Evolutionary conservation across 2,797 vertebrate genomes (phyloP).

Genomic region (Mergus octosetaceus): DNA sequence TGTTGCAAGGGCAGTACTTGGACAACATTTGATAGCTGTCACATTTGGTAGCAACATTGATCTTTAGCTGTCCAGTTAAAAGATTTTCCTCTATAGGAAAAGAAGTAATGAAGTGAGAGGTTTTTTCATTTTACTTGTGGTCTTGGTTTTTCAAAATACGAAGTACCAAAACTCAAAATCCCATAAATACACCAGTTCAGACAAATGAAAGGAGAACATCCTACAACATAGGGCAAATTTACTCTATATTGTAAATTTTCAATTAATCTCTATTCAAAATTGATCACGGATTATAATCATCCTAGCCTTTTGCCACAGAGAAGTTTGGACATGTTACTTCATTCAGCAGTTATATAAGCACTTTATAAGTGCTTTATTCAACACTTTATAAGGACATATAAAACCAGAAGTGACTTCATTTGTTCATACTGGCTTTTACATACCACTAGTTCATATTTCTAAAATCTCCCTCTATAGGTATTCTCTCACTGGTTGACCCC

Average conservation of each 20-base stretch:
- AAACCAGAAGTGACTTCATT: slow-evolving; percentile 19
- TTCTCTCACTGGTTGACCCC: slow-evolving; percentile 28
- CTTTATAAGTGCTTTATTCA: background rate
- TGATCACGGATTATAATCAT: background rate
- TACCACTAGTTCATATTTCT: background rate
- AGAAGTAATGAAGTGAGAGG: background rate
- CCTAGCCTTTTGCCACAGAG: slow-evolving; percentile 16
- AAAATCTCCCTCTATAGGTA: background rate
- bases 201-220: background rate
- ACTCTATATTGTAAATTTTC: background rate
- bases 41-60: too few species aligned
- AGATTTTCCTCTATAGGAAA: background rate
- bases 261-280: background rate
- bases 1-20: slow-evolving; percentile 37
- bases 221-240: slow-evolving; percentile 25
- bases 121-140: background rate
- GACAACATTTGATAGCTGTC: background rate
- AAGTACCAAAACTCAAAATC: background rate
- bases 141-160: slow-evolving; percentile 12
- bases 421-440: slow-evolving; percentile 22
- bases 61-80: background rate
- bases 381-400: background rate
- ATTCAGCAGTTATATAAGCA: background rate
- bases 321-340: background rate
- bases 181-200: background rate